Conservation (phyloP, 2,113 vertebrate genomes). For the Agapornis roseicollis region DNA sequence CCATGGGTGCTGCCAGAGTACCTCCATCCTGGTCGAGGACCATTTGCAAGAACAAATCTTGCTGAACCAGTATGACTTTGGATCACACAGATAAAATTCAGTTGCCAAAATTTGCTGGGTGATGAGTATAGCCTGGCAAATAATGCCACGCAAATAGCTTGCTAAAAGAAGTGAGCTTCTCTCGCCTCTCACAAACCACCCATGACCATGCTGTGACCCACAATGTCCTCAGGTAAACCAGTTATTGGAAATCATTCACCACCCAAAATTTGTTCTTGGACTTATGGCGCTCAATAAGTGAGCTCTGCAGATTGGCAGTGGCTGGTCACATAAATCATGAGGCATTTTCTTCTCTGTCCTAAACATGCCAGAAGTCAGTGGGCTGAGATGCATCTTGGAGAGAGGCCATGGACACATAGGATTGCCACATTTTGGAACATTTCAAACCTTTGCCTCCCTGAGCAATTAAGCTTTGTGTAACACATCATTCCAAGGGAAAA, state of each 20-base stretch:
- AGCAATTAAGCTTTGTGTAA: not conserved
- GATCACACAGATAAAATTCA: not conserved
- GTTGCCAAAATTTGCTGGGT: not conserved
- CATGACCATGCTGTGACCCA: rapidly evolving
- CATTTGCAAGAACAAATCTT: not conserved
- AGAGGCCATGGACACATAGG: rapidly evolving
- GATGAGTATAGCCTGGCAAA: not conserved
- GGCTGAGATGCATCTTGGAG: not conserved
- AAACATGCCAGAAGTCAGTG: not conserved
- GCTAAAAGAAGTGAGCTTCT: not conserved
- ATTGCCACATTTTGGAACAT: not conserved
- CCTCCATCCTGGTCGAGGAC: rapidly evolving
- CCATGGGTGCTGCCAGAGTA: not conserved
- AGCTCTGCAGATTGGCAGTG: not conserved
- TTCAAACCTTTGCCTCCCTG: not conserved
- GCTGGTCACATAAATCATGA: not conserved
- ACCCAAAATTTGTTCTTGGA: not conserved
- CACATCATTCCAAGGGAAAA: not conserved
- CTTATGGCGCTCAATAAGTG: not conserved
- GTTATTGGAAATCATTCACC: not conserved
- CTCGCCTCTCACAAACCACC: not conserved
- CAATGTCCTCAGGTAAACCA: not conserved
- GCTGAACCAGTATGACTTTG: not conserved
- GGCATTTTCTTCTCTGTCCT: not conserved
- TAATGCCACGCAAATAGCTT: not conserved